A percentile compares a stretch with the other conserved stretches of the same genome.
These are phyloP conservation scores for Picathartes gymnocephalus DNA, from an alignment of 2,113 vertebrate genomes.

Conservation along the genomic window DNA sequence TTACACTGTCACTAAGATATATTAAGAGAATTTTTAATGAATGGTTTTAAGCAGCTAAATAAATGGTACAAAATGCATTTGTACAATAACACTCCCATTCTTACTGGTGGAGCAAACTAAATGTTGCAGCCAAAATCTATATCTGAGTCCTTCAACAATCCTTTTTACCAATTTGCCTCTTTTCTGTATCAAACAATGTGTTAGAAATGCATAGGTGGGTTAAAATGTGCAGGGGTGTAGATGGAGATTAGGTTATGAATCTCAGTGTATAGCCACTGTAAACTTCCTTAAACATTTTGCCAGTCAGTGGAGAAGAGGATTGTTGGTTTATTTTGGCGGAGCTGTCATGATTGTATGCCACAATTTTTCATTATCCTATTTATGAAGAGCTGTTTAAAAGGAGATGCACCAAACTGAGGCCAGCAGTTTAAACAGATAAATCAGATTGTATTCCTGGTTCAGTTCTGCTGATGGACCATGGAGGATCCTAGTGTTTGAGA, in stretches of 20 bases:
- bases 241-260: neutral
- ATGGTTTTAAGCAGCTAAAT: neutral
- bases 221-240: neutral
- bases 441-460: neutral
- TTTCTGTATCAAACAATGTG: neutral
- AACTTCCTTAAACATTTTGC: neutral
- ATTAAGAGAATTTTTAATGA: neutral
- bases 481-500: neutral
- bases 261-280: neutral
- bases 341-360: fast-evolving
- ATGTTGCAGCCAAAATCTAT: neutral
- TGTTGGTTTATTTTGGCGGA: neutral
- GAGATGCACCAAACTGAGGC: neutral
- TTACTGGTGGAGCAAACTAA: neutral
- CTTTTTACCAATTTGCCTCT: neutral
- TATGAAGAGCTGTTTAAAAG: neutral
- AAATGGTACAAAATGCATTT: neutral
- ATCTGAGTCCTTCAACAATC: neutral
- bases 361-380: neutral
- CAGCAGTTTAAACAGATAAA: neutral
- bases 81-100: neutral
- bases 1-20: neutral
- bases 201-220: neutral
- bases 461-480: neutral
- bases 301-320: neutral